These are phyloP conservation scores for Balanococcus diminutus DNA, from an alignment of 2,888 invertebrate species.

Conservation along the genomic window DNA sequence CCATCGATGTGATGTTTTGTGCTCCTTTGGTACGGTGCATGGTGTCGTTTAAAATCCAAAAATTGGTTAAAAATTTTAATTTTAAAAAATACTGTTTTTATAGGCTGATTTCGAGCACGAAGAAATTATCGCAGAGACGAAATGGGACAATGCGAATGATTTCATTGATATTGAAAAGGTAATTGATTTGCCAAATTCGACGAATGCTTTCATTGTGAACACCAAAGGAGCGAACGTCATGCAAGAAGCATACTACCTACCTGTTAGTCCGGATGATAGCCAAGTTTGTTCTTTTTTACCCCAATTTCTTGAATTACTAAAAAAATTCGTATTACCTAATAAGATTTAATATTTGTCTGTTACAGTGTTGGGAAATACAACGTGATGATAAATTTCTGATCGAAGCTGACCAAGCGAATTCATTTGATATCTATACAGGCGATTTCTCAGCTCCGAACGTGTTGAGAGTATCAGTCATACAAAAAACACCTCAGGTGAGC, in stretches of 20 bases:
- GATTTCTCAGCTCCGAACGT: slow-evolving; percentile 44
- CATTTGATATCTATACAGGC: slow-evolving; percentile 41
- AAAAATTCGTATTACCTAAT: no score
- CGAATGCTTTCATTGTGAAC: slow-evolving; percentile 43
- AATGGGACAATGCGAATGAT: slow-evolving; percentile 48
- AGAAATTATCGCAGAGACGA: slow-evolving; percentile 46
- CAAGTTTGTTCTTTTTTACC: background rate
- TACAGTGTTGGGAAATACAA: slow-evolving; percentile 52
- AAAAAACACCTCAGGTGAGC: slow-evolving; percentile 51
- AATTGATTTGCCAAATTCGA: slow-evolving; percentile 43
- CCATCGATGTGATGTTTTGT: slow-evolving; percentile 45
- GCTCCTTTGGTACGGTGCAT: slow-evolving; percentile 44
- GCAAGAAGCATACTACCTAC: slow-evolving; percentile 51
- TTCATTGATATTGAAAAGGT: slow-evolving; percentile 47
- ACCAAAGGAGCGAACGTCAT: slow-evolving; percentile 41
- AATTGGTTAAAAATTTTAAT: background rate
- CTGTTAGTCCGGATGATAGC: slow-evolving; percentile 50
- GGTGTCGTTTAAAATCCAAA: no score
- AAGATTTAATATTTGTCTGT: no score
- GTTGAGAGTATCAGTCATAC: slow-evolving; percentile 49
- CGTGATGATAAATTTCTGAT: slow-evolving; percentile 50
- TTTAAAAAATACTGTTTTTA: background rate
- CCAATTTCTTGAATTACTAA: no score
- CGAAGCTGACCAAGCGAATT: slow-evolving; percentile 49
- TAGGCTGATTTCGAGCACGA: slow-evolving; percentile 51